Base-by-base conservation (phyloP, 2,797 vertebrate species). In the Pangasius mekongensis region DNA sequence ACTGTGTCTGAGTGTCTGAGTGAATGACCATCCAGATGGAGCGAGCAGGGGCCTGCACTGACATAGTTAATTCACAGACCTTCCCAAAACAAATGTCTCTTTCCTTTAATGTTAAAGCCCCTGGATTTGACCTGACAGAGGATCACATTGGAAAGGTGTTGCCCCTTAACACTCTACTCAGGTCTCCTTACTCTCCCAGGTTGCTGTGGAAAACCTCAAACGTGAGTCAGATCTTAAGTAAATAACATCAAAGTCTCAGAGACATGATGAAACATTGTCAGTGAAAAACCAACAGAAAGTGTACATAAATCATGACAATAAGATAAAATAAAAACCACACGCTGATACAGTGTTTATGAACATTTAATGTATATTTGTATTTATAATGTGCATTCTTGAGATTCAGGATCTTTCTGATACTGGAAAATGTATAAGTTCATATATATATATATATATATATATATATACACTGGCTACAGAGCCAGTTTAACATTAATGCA, bases 91-190 rank as follows among this genome's bases (percentile, higher is more conserved):
- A 92, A 91, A 91, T 78, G 80, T 84, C 81, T 89, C 85, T 77
- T 66, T 76, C 60, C 90, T 89, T 85, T 91, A 92, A 92, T 91
- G 91, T 91, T 89, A 91, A 92, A 92, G 80, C 91, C 89, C 77
- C 80, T 87, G 92, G 92, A 93, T 93, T 93, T 92, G 76, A 84
- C n/a, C 52, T 91, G 89, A 89, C 89, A 87, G 87, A 87, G 87
- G 90, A 89, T 89, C 86, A 89, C 88, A 89, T 52, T 73, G 84
- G 87, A 91, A 78, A 89, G 91, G 91, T 91, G 89, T 90, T 91
- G 89, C 85, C 86, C 84, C 85, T 87, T 88, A 82, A 87, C 87
- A 86, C 87, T 90, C 39, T 69, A 83, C 67, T 85, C 86, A 22
- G 58, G 30, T 87, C 64, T 89, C 73, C 66, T 88, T 86, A 88